phyloP scores from a whole-genome alignment of 1,140 invertebrate genomes.

The Paraescarpia echinospica region DNA sequence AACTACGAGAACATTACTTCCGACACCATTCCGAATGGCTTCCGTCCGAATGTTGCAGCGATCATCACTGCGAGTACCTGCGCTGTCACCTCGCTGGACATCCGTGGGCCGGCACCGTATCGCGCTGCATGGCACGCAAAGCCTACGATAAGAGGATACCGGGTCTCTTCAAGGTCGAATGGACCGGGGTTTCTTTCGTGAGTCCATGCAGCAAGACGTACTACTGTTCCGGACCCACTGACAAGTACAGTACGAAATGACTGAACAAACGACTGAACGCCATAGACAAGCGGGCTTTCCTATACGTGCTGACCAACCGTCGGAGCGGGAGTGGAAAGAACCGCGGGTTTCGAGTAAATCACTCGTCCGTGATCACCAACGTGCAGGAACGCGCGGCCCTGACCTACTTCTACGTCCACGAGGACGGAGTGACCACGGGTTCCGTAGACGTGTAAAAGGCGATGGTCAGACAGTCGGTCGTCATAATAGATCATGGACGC shows the following conservation, averaged over 20 bases:
- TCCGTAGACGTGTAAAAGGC: background rate
- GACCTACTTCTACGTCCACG: conserved; percentile 1
- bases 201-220: conserved; percentile 9
- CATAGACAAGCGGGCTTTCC: too few relatives aligned
- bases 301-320: too few relatives aligned
- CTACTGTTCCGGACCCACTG: background rate
- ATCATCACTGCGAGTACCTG: too few relatives aligned
- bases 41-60: too few relatives aligned
- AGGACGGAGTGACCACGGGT: background rate
- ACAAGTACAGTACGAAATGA: background rate
- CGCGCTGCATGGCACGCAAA: background rate
- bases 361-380: background rate
- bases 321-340: too few relatives aligned
- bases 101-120: background rate
- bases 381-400: background rate
- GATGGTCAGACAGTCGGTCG: background rate
- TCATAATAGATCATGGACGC: background rate
- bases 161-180: conserved; percentile 22
- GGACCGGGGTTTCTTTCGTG: background rate
- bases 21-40: too few relatives aligned
- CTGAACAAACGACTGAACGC: too few relatives aligned
- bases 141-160: background rate
- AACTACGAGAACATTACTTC: too few relatives aligned
- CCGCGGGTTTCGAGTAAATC: background rate
- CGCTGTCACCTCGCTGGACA: too few relatives aligned